Conservation (phyloP, 2,888 invertebrate genomes). For the Arge pagana region DNA sequence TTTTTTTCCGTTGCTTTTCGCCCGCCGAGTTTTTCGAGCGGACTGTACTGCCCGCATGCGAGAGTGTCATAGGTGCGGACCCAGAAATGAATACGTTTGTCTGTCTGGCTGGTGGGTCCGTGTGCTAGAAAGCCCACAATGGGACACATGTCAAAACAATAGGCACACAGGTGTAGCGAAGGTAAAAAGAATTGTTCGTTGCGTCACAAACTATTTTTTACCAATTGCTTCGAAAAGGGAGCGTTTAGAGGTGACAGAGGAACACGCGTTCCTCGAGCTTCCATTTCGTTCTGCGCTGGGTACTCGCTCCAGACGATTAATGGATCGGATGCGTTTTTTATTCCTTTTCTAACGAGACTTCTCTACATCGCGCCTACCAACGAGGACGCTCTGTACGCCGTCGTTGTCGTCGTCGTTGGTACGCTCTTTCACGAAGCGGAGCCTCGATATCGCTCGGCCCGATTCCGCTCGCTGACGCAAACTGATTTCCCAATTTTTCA, state of each 20-base stretch:
- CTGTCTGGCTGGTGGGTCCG: conserved; percentile 24
- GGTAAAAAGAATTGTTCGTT: conserved; percentile 33
- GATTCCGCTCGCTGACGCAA: too few relatives aligned
- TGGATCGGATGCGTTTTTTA: too few relatives aligned
- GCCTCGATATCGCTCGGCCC: too few relatives aligned
- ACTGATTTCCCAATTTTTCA: too few relatives aligned
- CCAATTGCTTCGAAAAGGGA: conserved; percentile 28
- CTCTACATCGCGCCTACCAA: too few relatives aligned
- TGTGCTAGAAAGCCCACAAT: conserved; percentile 42
- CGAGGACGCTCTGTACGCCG: too few relatives aligned
- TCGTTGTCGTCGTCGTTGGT: too few relatives aligned
- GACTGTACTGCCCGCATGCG: conserved; percentile 50
- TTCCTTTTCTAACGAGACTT: too few relatives aligned
- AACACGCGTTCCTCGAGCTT: too few relatives aligned
- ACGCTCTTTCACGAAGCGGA: too few relatives aligned
- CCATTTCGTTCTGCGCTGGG: too few relatives aligned
- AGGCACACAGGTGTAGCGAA: conserved; percentile 48
- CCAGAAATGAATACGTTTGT: conserved; percentile 24
- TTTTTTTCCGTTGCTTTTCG: conserved; percentile 27
- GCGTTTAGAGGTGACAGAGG: conserved; percentile 24
- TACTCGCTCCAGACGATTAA: too few relatives aligned
- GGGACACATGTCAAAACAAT: conserved; percentile 57
- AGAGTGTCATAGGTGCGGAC: conserved; percentile 30
- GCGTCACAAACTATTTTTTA: conserved; percentile 31
- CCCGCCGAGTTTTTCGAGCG: conserved; percentile 21